Evolutionary conservation across 2,888 invertebrate genomes (phyloP), one percentile per base, ranked within the genome.

Genomic region (Lutraria lutraria): DNA sequence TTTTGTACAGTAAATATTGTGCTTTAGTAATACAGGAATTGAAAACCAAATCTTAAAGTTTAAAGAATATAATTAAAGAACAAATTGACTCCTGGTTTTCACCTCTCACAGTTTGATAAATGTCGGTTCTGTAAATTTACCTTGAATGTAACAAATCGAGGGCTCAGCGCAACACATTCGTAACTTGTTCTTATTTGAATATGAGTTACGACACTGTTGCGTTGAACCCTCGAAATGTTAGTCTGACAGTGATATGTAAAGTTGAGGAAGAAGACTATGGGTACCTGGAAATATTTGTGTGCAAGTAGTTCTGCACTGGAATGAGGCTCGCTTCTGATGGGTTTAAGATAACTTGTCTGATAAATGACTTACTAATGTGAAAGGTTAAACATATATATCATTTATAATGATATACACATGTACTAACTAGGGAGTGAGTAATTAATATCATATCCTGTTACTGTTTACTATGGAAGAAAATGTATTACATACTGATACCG

Each of bases 381-480:
- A 85, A 85, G 85, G 85, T 79, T 85, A 85, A 29, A 56, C 79
- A 34, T 60, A 80, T 85, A 79, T 79, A 53, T 80, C 85, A 85
- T 85, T 85, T 80, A 85, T 85, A 85, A 85, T 85, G 80, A 85
- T 85, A 80, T 60, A 79, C 80, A 85, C 85, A 79, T 85, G 85
- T 79, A 80, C 31, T 84, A 72, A 72, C 76, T 72, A 76, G 76
- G n/a, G 25, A 68, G 63, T 1, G 63, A 25, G 25, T 68, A n/a
- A 68, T 68, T 68, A 68, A 68, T 68, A n/a, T 68, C 63, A 68
- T 68, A 25, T n/a, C 25, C 63, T 25, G 25, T 68, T 68, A 25
- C 63, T 25, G 25, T 68, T 13, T 25, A 68, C 25, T 21, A 68
- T 25, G n/a, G 25, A 6, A n/a, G 63, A 10, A 68, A 68, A n/a